Conservation (phyloP, 2,113 vertebrate species). For the Thamnaconus septentrionalis region DNA sequence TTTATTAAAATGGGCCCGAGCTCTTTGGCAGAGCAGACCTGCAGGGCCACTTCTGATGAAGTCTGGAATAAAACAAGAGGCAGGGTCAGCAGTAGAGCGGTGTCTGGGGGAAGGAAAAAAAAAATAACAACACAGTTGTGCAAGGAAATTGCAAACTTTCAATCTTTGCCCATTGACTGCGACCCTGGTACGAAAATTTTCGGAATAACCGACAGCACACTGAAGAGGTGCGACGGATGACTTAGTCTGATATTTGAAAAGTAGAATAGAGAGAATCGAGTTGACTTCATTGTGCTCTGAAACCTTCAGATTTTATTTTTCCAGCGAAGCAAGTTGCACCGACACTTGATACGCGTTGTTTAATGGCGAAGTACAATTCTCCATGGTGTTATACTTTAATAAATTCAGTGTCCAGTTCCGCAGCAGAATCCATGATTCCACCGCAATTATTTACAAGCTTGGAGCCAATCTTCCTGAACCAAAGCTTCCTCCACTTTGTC, state of each 20-base stretch:
- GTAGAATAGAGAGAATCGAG: not conserved
- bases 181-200: not conserved
- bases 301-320: conserved; percentile 13
- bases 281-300: conserved; percentile 1
- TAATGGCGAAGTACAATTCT: too few relatives aligned
- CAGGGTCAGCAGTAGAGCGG: not conserved
- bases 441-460: too few relatives aligned
- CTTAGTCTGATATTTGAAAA: conserved; percentile 4
- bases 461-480: too few relatives aligned
- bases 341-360: too few relatives aligned
- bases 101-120: not conserved
- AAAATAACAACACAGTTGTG: conserved; percentile 17
- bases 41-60: conserved; percentile 48
- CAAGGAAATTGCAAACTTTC: conserved; percentile 39
- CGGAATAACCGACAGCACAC: conserved; percentile 10
- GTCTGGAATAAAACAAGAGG: conserved; percentile 34
- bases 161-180: conserved; percentile 11
- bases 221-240: not conserved
- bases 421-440: too few relatives aligned
- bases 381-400: too few relatives aligned
- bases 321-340: too few relatives aligned
- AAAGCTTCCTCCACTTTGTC: too few relatives aligned
- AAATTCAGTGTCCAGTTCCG: too few relatives aligned
- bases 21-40: conserved; percentile 23
- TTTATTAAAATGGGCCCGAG: conserved; percentile 62